A percentile compares a stretch with the other conserved stretches of the same genome.
Evolutionary conservation across 2,888 invertebrate species (phyloP).

Genomic region (Scrobipalpa atriplicella): DNA sequence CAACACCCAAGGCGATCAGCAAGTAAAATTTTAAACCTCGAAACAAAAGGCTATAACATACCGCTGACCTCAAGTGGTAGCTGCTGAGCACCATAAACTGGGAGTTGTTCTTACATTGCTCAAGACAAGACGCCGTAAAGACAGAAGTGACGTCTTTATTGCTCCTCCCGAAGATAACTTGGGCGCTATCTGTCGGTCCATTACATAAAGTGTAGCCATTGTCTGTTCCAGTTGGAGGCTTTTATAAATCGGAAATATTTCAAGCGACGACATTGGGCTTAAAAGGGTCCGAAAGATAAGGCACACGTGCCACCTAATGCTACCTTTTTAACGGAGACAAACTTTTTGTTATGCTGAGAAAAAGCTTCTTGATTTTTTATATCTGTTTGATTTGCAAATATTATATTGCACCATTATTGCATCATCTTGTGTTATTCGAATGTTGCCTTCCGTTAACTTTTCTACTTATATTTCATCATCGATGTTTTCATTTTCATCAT

Average conservation of each 20-base stretch:
- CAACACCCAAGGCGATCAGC: neutral
- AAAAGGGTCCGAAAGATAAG: neutral
- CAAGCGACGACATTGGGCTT: neutral
- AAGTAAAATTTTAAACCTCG: conserved; percentile 12
- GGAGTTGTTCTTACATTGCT: conserved; percentile 48
- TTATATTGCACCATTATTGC: conserved; percentile 1
- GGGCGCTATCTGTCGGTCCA: conserved; percentile 67
- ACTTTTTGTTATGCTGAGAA: neutral
- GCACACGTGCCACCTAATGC: neutral
- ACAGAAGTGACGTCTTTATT: conserved; percentile 69
- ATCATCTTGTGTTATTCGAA: neutral
- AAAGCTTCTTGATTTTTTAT: neutral
- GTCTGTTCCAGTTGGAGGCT: conserved; percentile 43
- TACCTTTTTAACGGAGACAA: neutral
- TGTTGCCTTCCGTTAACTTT: neutral
- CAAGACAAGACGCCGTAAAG: conserved; percentile 67
- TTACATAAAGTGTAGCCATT: conserved; percentile 72
- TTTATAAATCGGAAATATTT: conserved; percentile 16
- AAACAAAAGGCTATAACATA: conserved; percentile 24
- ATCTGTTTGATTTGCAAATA: neutral
- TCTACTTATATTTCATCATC: neutral
- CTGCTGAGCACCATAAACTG: conserved; percentile 35
- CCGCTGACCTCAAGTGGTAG: conserved; percentile 29
- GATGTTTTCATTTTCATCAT: neutral
- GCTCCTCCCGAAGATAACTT: conserved; percentile 65